These are phyloP conservation scores for Epinotia bilunana DNA, from an alignment of 2,888 invertebrate species.

Conservation along the genomic window DNA sequence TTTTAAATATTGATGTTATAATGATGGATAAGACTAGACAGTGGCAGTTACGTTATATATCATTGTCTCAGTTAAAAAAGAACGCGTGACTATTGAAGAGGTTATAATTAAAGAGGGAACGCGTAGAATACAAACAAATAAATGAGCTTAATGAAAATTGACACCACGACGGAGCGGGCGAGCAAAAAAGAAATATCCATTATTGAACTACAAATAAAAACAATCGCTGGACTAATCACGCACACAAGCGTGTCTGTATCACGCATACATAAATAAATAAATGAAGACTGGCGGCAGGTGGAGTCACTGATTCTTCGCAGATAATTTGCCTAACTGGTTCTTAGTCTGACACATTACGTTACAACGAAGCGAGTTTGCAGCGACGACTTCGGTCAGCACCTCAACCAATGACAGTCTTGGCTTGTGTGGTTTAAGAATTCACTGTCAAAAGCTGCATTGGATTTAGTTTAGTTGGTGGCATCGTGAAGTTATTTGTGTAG, in stretches of 20 bases:
- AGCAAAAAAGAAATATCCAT: slow-evolving; percentile 36
- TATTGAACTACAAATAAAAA: slow-evolving; percentile 46
- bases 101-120: slow-evolving; percentile 30
- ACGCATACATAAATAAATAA: slow-evolving; percentile 58
- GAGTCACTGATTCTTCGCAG: slow-evolving; percentile 74
- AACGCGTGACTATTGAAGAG: slow-evolving; percentile 4
- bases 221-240: slow-evolving; percentile 50
- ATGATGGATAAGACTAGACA: slow-evolving; percentile 39
- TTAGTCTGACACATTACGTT: slow-evolving; percentile 66
- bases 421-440: not conserved
- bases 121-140: slow-evolving; percentile 22
- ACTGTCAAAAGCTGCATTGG: slow-evolving; percentile 40
- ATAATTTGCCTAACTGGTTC: slow-evolving; percentile 82
- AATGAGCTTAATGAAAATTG: slow-evolving; percentile 42
- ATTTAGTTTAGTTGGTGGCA: slow-evolving; percentile 20
- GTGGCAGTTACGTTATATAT: slow-evolving; percentile 42
- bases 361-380: slow-evolving; percentile 47
- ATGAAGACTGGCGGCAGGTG: slow-evolving; percentile 73
- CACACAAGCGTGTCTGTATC: slow-evolving; percentile 48
- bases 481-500: slow-evolving; percentile 28
- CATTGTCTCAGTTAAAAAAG: slow-evolving; percentile 26
- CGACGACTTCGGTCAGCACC: slow-evolving; percentile 38
- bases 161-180: slow-evolving; percentile 6
- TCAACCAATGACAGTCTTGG: slow-evolving; percentile 50
- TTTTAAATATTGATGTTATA: slow-evolving; percentile 41